Evolutionary conservation across 2,113 vertebrate genomes (phyloP).

Genomic region (Poeciliopsis turrubarensis): DNA sequence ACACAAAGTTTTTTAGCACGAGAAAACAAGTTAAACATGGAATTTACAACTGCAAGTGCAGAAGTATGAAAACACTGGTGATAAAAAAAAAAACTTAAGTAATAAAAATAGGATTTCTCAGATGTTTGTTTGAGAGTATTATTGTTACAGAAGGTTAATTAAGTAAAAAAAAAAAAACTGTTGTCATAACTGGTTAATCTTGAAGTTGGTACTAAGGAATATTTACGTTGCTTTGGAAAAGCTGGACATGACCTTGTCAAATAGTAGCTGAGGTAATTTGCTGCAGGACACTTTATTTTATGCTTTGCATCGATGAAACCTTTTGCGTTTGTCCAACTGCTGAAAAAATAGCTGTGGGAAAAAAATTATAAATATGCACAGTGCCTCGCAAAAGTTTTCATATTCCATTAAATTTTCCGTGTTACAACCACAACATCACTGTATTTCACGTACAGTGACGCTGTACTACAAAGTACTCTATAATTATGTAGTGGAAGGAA

Average conservation of each 20-base stretch:
- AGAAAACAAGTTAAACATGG: neutral
- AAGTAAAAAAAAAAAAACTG: neutral
- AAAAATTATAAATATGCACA: too few species aligned
- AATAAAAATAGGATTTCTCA: neutral
- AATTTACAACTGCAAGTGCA: constrained; percentile 5
- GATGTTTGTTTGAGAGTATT: neutral
- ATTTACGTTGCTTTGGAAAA: neutral
- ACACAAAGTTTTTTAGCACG: constrained; percentile 16
- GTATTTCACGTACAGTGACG: neutral
- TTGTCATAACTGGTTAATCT: neutral
- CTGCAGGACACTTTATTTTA: too few species aligned
- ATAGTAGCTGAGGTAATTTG: too few species aligned
- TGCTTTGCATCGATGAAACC: too few species aligned
- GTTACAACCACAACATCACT: neutral
- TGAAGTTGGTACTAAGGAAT: neutral
- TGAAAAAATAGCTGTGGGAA: too few species aligned
- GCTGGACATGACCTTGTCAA: too few species aligned
- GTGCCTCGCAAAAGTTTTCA: too few species aligned
- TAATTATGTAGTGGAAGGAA: too few species aligned
- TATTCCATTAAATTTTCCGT: too few species aligned
- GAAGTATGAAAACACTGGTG: constrained; percentile 1
- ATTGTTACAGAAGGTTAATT: neutral
- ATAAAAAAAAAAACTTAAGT: neutral
- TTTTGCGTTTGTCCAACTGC: too few species aligned
- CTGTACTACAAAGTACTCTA: too few species aligned